These are phyloP conservation scores for Sarcophaga bullata DNA, from an alignment of 1,140 invertebrate species.

Conservation along the genomic window DNA sequence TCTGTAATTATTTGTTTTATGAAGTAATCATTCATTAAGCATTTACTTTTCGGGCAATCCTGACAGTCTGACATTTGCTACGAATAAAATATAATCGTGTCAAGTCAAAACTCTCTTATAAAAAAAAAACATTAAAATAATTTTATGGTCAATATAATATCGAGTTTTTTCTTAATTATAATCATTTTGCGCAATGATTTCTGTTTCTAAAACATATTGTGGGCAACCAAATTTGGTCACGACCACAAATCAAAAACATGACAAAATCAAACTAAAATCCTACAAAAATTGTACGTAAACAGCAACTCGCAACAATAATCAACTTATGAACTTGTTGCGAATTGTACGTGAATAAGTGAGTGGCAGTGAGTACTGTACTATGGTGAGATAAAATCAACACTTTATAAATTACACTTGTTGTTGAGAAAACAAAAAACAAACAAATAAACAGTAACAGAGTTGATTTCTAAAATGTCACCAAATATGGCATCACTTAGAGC, in stretches of 20 bases:
- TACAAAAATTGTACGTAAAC: background rate
- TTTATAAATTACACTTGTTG: conserved; percentile 19
- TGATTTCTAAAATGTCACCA: conserved; percentile 6
- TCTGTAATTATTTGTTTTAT: no score
- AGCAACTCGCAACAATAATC: background rate
- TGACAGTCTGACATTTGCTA: conserved; percentile 7
- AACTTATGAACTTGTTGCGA: no score
- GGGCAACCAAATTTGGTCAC: conserved; percentile 2
- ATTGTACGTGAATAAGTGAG: background rate
- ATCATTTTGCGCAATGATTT: background rate
- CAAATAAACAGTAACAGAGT: background rate
- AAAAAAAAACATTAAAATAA: conserved; percentile 5
- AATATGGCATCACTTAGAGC: background rate
- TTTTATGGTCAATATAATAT: background rate
- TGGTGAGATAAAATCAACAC: background rate
- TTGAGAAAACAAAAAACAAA: background rate
- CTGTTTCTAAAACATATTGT: background rate
- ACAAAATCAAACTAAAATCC: conserved; percentile 4
- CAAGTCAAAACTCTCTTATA: background rate
- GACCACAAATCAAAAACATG: conserved; percentile 16
- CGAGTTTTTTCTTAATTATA: background rate
- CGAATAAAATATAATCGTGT: background rate
- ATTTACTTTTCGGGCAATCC: background rate
- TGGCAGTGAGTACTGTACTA: background rate
- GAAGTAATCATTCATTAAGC: background rate